Evolutionary conservation across 2,888 invertebrate genomes (phyloP).

Genomic region (Leptinotarsa peninsularis): DNA sequence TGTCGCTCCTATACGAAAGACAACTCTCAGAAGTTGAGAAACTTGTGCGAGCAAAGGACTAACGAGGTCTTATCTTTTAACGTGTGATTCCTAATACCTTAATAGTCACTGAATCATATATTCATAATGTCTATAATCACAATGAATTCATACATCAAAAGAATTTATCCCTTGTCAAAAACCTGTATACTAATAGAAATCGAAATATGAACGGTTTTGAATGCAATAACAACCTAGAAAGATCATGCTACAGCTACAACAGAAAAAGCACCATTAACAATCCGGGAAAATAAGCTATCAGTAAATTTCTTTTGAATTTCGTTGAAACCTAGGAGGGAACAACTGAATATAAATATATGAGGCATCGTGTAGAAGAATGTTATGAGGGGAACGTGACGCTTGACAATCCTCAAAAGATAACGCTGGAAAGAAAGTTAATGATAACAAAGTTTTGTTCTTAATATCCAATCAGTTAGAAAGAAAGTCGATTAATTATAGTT

Average conservation of each 20-base stretch:
- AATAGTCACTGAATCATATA: conserved; percentile 15
- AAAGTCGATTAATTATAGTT: conserved; percentile 18
- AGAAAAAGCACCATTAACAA: conserved; percentile 12
- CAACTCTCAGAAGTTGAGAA: no score
- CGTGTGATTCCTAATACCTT: background rate
- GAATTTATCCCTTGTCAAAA: conserved; percentile 8
- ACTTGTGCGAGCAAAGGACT: no score
- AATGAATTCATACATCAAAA: conserved; percentile 17
- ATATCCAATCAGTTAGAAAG: conserved; percentile 23
- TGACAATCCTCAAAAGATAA: conserved; percentile 12
- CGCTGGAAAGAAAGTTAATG: conserved; percentile 6
- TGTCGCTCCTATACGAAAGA: no score
- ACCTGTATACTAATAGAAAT: conserved; percentile 14
- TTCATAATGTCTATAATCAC: conserved; percentile 2
- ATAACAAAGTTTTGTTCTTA: conserved; percentile 12
- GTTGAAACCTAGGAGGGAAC: background rate
- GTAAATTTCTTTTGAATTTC: conserved; percentile 9
- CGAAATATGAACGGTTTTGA: conserved; percentile 14
- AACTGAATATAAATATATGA: conserved; percentile 14
- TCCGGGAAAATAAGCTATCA: conserved; percentile 1
- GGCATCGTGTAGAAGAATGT: background rate
- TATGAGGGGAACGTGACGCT: conserved; percentile 17
- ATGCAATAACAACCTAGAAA: conserved; percentile 14
- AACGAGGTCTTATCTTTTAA: no score
- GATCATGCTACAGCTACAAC: conserved; percentile 2